Conservation (phyloP, 1,140 invertebrate genomes). For the Conus betulinus region DNA sequence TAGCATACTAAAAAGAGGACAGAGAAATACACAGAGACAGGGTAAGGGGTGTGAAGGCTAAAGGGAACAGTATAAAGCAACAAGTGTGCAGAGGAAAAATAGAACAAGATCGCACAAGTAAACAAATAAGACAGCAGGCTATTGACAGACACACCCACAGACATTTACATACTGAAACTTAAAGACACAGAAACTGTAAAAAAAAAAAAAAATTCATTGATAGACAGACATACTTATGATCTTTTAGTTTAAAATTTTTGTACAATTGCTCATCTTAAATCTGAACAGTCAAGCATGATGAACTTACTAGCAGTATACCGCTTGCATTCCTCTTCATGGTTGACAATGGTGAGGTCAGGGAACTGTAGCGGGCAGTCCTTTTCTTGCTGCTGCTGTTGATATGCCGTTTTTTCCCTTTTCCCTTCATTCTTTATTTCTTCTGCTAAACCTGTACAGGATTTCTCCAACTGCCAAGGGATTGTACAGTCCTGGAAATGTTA, state of each 20-base stretch:
- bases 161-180: no score
- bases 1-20: no score
- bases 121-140: no score
- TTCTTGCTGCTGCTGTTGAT: slow-evolving; percentile 40
- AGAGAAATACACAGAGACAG: no score
- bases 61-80: no score
- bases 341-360: slow-evolving; percentile 74
- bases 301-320: slow-evolving; percentile 71
- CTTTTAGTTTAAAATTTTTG: neutral
- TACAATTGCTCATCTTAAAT: neutral
- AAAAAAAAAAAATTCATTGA: neutral
- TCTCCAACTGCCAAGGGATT: no score
- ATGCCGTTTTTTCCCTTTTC: slow-evolving; percentile 58
- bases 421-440: slow-evolving; percentile 53
- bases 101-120: no score
- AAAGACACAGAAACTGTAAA: neutral
- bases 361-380: slow-evolving; percentile 76
- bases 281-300: neutral
- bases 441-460: no score
- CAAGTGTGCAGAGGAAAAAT: no score
- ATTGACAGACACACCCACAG: no score
- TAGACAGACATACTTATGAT: neutral
- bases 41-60: no score
- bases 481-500: no score
- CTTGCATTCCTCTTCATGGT: slow-evolving; percentile 71